phyloP scores from a whole-genome alignment of 1,140 invertebrate species.

The Drosophila varians region DNA sequence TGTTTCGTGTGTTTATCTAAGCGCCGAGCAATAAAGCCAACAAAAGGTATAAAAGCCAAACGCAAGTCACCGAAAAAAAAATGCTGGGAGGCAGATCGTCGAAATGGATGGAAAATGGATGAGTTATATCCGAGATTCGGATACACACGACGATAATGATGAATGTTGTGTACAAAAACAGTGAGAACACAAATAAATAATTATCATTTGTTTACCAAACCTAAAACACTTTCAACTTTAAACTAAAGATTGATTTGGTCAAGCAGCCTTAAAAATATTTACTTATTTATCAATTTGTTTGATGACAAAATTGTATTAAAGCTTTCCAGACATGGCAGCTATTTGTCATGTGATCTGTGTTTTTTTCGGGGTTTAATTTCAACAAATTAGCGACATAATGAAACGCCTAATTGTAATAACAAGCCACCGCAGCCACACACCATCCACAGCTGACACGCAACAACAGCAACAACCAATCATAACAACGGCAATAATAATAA shows the following conservation, averaged over 20 bases:
- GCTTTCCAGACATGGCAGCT: too few species aligned
- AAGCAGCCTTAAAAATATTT: too few species aligned
- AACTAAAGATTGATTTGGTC: too few species aligned
- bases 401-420: conserved; percentile 80
- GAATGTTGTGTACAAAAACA: conserved; percentile 17
- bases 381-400: conserved; percentile 75
- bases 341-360: conserved; percentile 27
- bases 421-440: conserved; percentile 51
- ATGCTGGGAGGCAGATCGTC: not conserved
- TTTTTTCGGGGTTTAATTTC: conserved; percentile 41
- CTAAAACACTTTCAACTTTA: too few species aligned
- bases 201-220: conserved; percentile 38
- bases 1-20: conserved; percentile 40
- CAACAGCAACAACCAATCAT: conserved; percentile 27
- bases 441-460: conserved; percentile 66
- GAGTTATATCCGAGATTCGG: conserved; percentile 40
- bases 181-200: conserved; percentile 43
- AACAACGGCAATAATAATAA: conserved; percentile 48
- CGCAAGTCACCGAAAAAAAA: conserved; percentile 8
- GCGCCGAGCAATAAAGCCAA: conserved; percentile 38
- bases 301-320: too few species aligned
- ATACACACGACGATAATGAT: conserved; percentile 30
- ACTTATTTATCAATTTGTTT: too few species aligned
- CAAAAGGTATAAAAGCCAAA: conserved; percentile 50
- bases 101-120: conserved; percentile 9